phyloP scores from a whole-genome alignment of 1,140 invertebrate genomes.

The Micrasema longulum region DNA sequence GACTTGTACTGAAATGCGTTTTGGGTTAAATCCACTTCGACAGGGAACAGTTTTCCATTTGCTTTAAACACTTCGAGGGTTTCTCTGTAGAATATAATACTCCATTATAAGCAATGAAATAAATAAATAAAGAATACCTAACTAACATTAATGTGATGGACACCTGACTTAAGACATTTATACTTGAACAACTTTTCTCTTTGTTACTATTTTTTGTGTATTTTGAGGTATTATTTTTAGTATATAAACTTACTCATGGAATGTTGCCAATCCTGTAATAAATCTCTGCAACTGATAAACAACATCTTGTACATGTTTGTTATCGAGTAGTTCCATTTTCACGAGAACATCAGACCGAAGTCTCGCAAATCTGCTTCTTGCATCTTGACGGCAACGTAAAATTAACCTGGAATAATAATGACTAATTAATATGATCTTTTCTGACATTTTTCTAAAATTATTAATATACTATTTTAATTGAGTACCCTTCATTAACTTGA shows the following conservation, averaged over 20 bases:
- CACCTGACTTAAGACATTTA: too few relatives aligned
- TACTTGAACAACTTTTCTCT: too few relatives aligned
- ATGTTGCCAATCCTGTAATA: constrained; percentile 82
- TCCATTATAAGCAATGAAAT: too few relatives aligned
- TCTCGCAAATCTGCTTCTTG: constrained; percentile 89
- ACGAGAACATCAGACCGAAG: constrained; percentile 94
- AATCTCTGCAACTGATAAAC: constrained; percentile 86
- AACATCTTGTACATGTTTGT: constrained; percentile 97
- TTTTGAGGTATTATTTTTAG: too few relatives aligned
- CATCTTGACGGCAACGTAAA: constrained; percentile 94
- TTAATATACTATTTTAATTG: neutral
- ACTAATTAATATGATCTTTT: too few relatives aligned
- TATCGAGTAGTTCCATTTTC: constrained; percentile 96
- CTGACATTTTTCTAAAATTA: neutral
- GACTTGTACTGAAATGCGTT: constrained; percentile 92
- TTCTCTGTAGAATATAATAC: constrained; percentile 56
- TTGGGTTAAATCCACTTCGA: constrained; percentile 94
- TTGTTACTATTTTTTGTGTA: too few relatives aligned
- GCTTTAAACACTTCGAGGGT: constrained; percentile 76
- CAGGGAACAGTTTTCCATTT: constrained; percentile 87
- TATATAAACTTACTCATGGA: constrained; percentile 71
- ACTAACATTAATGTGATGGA: too few relatives aligned
- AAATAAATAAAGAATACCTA: too few relatives aligned
- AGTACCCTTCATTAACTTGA: too few relatives aligned
- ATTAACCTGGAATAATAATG: constrained; percentile 84